Evolutionary conservation across 2,888 invertebrate genomes (phyloP).

Genomic region (Myopa testacea): DNA sequence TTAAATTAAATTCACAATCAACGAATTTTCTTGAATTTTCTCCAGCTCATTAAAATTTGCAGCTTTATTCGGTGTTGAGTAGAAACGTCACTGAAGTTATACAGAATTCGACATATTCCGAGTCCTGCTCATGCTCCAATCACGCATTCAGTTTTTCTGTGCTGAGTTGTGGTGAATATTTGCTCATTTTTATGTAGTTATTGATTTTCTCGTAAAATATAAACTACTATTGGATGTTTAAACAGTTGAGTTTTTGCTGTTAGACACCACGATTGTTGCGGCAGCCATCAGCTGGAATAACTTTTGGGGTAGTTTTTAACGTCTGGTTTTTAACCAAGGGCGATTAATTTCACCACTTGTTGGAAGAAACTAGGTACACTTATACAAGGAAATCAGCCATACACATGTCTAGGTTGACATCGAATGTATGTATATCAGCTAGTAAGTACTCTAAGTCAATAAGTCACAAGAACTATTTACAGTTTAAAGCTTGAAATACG

Average conservation of each 20-base stretch:
- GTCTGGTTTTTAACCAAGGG: too few species aligned
- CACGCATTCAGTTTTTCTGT: not conserved
- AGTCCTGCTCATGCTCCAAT: constrained; percentile 38
- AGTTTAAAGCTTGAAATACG: too few species aligned
- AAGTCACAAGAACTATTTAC: too few species aligned
- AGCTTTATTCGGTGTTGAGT: constrained; percentile 52
- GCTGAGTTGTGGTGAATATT: constrained; percentile 21
- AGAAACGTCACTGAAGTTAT: constrained; percentile 49
- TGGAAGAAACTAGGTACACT: too few species aligned
- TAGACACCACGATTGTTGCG: not conserved
- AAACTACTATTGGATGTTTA: not conserved
- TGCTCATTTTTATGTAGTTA: not conserved
- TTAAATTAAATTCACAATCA: not conserved
- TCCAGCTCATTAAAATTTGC: constrained; percentile 11
- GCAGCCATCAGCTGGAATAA: not conserved
- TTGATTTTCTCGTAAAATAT: not conserved
- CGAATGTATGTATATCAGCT: too few species aligned
- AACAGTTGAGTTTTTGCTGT: not conserved
- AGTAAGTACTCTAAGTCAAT: too few species aligned
- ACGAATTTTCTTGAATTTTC: not conserved
- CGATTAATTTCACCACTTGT: too few species aligned
- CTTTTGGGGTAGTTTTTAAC: not conserved
- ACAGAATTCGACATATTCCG: constrained; percentile 16
- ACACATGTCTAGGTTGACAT: too few species aligned
- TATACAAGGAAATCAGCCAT: too few species aligned